Conservation (phyloP, 2,888 invertebrate species). For the Itoplectis maculator region DNA sequence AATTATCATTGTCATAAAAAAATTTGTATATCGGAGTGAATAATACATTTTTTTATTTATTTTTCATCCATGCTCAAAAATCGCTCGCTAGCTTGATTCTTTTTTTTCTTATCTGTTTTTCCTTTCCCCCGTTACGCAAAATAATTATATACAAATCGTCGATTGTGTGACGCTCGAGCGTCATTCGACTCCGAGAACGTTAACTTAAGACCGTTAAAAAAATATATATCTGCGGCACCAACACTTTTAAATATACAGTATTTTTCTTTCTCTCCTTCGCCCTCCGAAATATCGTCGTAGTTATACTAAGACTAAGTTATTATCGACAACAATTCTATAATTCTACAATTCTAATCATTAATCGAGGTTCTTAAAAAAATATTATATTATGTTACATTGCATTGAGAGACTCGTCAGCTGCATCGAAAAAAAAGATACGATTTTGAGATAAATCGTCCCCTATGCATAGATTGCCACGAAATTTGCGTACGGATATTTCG, state of each 20-base stretch:
- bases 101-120: constrained; percentile 7
- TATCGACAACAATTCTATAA: constrained; percentile 41
- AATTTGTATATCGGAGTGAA: constrained; percentile 20
- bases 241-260: constrained; percentile 56
- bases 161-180: constrained; percentile 40
- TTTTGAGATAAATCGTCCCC: constrained; percentile 24
- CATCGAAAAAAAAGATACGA: constrained; percentile 22
- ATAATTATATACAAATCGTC: constrained; percentile 45
- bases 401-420: constrained; percentile 56
- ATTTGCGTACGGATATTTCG: constrained; percentile 12
- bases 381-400: constrained; percentile 26
- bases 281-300: constrained; percentile 33
- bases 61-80: constrained; percentile 15
- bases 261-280: constrained; percentile 38
- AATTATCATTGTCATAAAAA: constrained; percentile 25
- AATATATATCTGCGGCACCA: constrained; percentile 70
- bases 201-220: constrained; percentile 58
- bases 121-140: constrained; percentile 26
- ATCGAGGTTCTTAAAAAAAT: constrained; percentile 28
- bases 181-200: constrained; percentile 30
- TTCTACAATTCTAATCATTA: constrained; percentile 22
- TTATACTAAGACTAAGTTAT: constrained; percentile 28
- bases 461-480: constrained; percentile 10
- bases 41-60: constrained; percentile 17
- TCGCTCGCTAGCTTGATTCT: constrained; percentile 41